Evolutionary conservation across 2,888 invertebrate genomes (phyloP), one percentile per base, ranked within the genome.

Genomic region (Agrilus cyanescens): DNA sequence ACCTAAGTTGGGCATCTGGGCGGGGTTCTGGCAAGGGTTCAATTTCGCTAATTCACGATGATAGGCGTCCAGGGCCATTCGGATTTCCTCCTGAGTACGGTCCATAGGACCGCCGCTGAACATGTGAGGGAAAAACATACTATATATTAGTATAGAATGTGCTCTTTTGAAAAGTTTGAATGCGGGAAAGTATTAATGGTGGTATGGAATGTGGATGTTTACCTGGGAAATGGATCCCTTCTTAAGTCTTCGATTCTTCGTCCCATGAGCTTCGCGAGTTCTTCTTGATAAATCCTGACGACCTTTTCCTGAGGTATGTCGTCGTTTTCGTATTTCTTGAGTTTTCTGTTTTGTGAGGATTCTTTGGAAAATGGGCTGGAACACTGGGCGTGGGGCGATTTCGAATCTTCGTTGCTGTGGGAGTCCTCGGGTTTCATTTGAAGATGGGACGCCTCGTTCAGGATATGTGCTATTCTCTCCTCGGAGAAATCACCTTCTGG

Each of bases 241-340:
- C 86, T 76, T 55, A 84, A 71, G 52, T 85, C 84, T 38, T 84
- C 83, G 41, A 79, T 75, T 50, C 84, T 68, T 56, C 83, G 70
- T 37, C 82, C 87, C 80, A 94, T 91, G 42, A 97, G 76, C 63
- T 95, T 95, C 45, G 89, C 85, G 49, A 95, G 71, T 63, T 96
- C 94, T 62, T 94, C 93, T 59, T 95, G 93, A 63, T 95, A 95
- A 59, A 95, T 89, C 59, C 91, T 78, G 33, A 87, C 84, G 57
- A 95, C 90, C 68, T 94, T 93, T 62, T 97, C 96, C 63, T 95
- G 94, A 32, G 95, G 87, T 69, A 95, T 87, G 71, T 94, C 94
- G 66, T 87, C 90, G 68, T 89, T 88, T 66, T 88, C 87, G 69
- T 88, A 89, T 58, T 89, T 87, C 61, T 86, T 83, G 61, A 86